A percentile compares a stretch with the other conserved stretches of the same genome.
phyloP scores from a whole-genome alignment of 2,797 vertebrate genomes.

The Cossypha niveicapilla region DNA sequence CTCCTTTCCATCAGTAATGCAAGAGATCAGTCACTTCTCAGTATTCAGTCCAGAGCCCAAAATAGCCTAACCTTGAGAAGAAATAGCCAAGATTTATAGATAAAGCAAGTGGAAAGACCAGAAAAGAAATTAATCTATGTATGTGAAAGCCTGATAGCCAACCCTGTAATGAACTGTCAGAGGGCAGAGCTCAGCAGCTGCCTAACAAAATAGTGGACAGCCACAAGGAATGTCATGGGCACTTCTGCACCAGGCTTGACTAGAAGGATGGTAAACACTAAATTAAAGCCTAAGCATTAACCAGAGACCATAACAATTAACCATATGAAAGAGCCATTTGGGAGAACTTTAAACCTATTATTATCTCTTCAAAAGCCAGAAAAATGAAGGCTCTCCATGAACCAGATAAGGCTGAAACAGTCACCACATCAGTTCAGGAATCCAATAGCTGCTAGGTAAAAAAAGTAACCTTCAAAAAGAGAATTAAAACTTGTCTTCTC shows the following conservation, averaged over 20 bases:
- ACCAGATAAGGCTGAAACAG: background rate
- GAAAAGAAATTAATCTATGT: background rate
- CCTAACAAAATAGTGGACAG: background rate
- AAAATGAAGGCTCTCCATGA: background rate
- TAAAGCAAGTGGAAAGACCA: background rate
- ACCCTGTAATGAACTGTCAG: background rate
- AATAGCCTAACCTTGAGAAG: slow-evolving; percentile 32
- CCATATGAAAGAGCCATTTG: background rate
- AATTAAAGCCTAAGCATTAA: background rate
- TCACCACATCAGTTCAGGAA: background rate
- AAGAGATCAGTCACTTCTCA: background rate
- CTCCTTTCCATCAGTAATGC: background rate
- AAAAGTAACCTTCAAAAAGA: background rate
- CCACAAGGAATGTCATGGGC: background rate
- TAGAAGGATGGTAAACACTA: background rate
- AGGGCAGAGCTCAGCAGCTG: background rate
- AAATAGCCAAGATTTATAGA: slow-evolving; percentile 23
- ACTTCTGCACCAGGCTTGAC: background rate
- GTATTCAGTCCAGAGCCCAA: background rate
- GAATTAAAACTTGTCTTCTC: background rate
- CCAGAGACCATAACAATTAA: background rate
- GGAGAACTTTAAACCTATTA: background rate
- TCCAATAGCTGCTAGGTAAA: background rate
- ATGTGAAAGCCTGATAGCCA: background rate
- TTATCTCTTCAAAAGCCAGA: background rate